Evolutionary conservation across 2,888 invertebrate genomes (phyloP).

Genomic region (Mythimna loreyi): DNA sequence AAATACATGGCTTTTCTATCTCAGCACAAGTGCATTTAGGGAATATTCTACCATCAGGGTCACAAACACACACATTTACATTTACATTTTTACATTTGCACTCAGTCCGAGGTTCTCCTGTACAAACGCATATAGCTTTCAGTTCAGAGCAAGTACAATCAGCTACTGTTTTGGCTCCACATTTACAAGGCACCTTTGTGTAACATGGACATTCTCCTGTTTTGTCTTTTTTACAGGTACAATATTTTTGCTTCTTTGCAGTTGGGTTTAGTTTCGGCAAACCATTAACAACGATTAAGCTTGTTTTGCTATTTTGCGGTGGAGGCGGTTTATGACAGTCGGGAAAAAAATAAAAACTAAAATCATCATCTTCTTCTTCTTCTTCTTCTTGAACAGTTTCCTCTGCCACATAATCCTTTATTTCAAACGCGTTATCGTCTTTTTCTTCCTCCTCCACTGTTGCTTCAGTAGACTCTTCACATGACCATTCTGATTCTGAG

Average conservation of each 20-base stretch:
- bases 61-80: constrained; percentile 79
- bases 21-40: constrained; percentile 78
- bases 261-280: constrained; percentile 80
- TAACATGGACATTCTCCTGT: constrained; percentile 79
- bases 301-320: constrained; percentile 75
- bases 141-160: constrained; percentile 79
- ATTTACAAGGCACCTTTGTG: constrained; percentile 79
- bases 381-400: constrained; percentile 62
- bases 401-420: constrained; percentile 69
- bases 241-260: constrained; percentile 56
- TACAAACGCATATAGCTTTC: constrained; percentile 80
- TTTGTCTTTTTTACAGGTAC: constrained; percentile 76
- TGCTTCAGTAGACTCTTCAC: constrained; percentile 72
- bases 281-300: constrained; percentile 80
- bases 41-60: constrained; percentile 73
- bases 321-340: constrained; percentile 78
- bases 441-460: constrained; percentile 70
- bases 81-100: constrained; percentile 79
- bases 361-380: constrained; percentile 78
- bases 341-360: constrained; percentile 87
- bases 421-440: constrained; percentile 65
- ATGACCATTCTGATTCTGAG: constrained; percentile 85
- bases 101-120: constrained; percentile 69
- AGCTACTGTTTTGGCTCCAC: constrained; percentile 76
- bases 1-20: constrained; percentile 83